Base-by-base conservation (phyloP, 1,140 invertebrate species). In the Geopemphigus sp. region DNA sequence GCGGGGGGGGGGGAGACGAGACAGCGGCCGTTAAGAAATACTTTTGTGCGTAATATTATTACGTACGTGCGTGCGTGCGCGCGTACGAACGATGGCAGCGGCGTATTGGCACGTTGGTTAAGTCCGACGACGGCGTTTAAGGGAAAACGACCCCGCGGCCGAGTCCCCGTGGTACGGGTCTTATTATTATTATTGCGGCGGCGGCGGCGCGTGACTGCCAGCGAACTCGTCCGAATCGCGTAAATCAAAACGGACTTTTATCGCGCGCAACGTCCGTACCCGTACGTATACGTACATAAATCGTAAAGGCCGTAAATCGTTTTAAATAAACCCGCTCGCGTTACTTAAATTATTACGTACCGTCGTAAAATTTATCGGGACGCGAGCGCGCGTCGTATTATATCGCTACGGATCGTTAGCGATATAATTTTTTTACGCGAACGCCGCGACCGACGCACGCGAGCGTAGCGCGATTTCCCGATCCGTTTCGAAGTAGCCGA, bases 201-300 rank as follows among this genome's bases (percentile, higher is more conserved):
- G n/a, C n/a, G n/a, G n/a, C n/a, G n/a, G n/a, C n/a, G n/a, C n/a
- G n/a, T n/a, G n/a, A n/a, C 26, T 26, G 26, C 29, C 29, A 0
- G 22, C 24, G 47, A 26, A 53, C 22, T 15, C 19, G 47, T 53
- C 45, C 6, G 14, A 17, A 50, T 29, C 1, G 45, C 66, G 26
- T 72, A 72, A 72, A 72, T 72, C 68, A 72, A 54, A 72, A 54
- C 63, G 4, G 29, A 66, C 32, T 66, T 66, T 39, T 39, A 66
- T 66, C 32, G 32, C n/a, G 10, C 8, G 29, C 1, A 17, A 6
- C 17, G 1, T 29, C 10, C 26, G 59, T 1, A 32, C 11, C 19
- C 29, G 26, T 17, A 32, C 17, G 61, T 19, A 10, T 24, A 26
- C 22, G 17, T 32, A 19, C 26, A n/a, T n/a, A n/a, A n/a, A n/a